These are phyloP conservation scores for Pedicia rivosa DNA, from an alignment of 2,888 invertebrate genomes.

Conservation along the genomic window DNA sequence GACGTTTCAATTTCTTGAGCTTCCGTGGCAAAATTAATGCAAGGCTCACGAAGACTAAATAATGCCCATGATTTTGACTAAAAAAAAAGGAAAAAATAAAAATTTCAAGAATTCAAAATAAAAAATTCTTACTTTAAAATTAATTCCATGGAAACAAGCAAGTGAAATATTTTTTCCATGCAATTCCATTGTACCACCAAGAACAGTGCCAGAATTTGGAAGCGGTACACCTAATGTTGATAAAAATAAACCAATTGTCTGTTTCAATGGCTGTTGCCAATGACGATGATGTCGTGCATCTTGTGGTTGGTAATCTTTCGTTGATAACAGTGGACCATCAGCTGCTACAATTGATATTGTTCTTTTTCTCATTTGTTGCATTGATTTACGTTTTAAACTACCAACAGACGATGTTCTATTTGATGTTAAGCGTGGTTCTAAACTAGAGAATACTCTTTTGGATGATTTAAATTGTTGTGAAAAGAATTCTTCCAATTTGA, in stretches of 20 bases:
- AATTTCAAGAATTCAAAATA: conserved; percentile 16
- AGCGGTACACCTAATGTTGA: conserved; percentile 52
- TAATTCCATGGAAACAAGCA: conserved; percentile 95
- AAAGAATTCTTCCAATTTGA: conserved; percentile 94
- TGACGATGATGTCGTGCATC: conserved; percentile 77
- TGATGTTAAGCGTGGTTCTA: conserved; percentile 34
- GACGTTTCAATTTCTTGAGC: conserved; percentile 70
- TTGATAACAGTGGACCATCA: conserved; percentile 17
- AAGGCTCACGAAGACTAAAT: conserved; percentile 84
- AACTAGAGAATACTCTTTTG: conserved; percentile 72
- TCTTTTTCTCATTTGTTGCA: not conserved
- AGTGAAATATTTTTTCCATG: conserved; percentile 82
- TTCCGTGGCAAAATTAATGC: conserved; percentile 84
- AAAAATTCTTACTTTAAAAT: conserved; percentile 57
- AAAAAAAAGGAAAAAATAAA: not conserved
- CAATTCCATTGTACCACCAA: conserved; percentile 79
- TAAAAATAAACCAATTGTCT: conserved; percentile 66
- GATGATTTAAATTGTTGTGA: conserved; percentile 94
- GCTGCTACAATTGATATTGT: conserved; percentile 12
- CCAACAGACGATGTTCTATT: not conserved
- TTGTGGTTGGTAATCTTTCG: conserved; percentile 26
- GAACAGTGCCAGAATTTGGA: conserved; percentile 56
- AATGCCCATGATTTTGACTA: conserved; percentile 85
- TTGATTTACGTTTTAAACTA: conserved; percentile 4
- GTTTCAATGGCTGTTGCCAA: conserved; percentile 79